Conservation (phyloP, 2,113 vertebrate species). For the Diglossa brunneiventris region DNA sequence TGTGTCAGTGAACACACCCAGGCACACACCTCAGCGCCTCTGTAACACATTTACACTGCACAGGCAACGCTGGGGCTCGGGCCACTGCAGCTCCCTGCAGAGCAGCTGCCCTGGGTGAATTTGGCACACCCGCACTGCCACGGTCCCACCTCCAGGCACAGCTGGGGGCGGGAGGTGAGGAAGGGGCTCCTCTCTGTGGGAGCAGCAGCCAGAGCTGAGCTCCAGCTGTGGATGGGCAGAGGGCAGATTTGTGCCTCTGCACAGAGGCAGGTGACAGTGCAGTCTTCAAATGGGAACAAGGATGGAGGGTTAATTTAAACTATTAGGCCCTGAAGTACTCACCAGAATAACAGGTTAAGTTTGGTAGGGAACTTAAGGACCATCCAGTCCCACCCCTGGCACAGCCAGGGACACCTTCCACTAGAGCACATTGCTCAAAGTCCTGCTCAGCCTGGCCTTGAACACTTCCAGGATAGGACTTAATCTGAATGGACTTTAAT, state of each 20-base stretch:
- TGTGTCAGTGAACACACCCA: background rate
- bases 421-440: background rate
- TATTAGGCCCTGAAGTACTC: background rate
- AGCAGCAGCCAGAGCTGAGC: background rate
- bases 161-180: background rate
- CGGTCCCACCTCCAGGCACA: fast-evolving
- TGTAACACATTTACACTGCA: background rate
- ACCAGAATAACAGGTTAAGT: background rate
- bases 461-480: background rate
- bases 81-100: background rate
- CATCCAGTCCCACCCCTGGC: background rate
- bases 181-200: background rate
- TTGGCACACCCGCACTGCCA: background rate
- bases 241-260: background rate
- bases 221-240: background rate
- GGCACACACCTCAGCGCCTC: background rate
- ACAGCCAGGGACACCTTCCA: background rate
- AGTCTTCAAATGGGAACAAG: background rate
- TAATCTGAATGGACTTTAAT: background rate
- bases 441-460: background rate
- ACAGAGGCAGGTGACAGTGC: background rate
- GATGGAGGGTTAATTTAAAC: background rate
- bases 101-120: background rate
- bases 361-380: background rate
- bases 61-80: background rate